Base-by-base conservation (phyloP, 2,888 invertebrate species). In the Zaprionus lineosus region DNA sequence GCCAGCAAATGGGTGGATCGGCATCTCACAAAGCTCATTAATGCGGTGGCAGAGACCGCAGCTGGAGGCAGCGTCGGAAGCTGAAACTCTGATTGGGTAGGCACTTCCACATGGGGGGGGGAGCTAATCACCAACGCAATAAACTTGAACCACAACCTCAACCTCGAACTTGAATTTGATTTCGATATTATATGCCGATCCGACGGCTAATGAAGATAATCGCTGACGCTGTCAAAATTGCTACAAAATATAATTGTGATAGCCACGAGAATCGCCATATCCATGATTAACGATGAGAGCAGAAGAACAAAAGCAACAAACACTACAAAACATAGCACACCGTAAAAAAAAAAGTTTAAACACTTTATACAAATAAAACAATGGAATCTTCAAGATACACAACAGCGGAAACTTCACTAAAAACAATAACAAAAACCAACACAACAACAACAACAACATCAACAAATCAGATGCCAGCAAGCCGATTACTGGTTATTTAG, bases 401-500 rank as follows among this genome's bases (percentile, higher is more conserved):
- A 28, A 81, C 78, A 70, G 43, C 75, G 79, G 79, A 79, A 79
- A 78, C 84, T 43, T 63, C 65, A 74, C 47, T 66, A 48, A 56
- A 60, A 84, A 78, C 82, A 79, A 79, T 77, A 84, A 69, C 77
- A 44, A 71, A 68, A n/a, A n/a, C n/a, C 2, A 12, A 31, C 31
- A 31, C n/a, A n/a, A n/a, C n/a, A n/a, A n/a, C 4, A 24, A 24
- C 2, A 12, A 31, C 31, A 31, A 31, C 14, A 31, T 2, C 31
- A 31, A 31, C 11, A 31, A 24, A 24, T 8, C n/a, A 81, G 84
- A 79, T 84, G 62, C 50, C 36, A 84, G 82, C 63, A 65, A 66
- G 48, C 41, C 73, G 87, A 87, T 88, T 86, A 87, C 67, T 67
- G 50, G 61, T 86, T 85, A 87, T 87, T 88, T 69, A 61, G 24